Percentiles rank a stretch among this genome's conserved stretches.
Evolutionary conservation across 2,113 vertebrate species (phyloP).

Genomic region (Oostethus manadensis): DNA sequence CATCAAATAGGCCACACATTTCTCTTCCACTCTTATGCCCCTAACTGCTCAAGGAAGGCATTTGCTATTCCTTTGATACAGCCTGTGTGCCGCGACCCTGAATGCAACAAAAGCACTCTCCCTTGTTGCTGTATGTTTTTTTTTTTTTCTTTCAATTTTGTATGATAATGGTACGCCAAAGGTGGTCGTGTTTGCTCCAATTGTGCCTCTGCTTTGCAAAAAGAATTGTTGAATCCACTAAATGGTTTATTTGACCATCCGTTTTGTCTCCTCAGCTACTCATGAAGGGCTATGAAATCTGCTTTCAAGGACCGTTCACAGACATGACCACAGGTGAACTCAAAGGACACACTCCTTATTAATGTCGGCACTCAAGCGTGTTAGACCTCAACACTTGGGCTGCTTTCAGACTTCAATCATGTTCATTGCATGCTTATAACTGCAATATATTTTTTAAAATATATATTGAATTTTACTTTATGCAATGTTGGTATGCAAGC

Average conservation of each 20-base stretch:
- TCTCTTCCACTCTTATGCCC: constrained; percentile 31
- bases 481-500: no score
- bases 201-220: neutral
- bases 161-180: constrained; percentile 9
- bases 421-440: no score
- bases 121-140: neutral
- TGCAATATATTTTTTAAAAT: no score
- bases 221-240: constrained; percentile 2
- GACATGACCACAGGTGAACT: constrained; percentile 83
- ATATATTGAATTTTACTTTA: no score
- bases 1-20: constrained; percentile 19
- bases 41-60: constrained; percentile 25
- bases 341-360: neutral
- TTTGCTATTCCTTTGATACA: constrained; percentile 21
- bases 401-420: no score
- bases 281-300: constrained; percentile 80
- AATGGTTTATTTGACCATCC: neutral
- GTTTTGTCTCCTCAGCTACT: constrained; percentile 68
- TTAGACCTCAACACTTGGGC: no score
- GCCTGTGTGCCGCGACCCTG: constrained; percentile 15
- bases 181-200: constrained; percentile 6
- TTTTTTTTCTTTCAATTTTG: constrained; percentile 42
- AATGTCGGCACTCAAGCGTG: no score
- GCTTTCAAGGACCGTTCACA: constrained; percentile 81
- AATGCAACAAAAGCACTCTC: constrained; percentile 33